phyloP scores from a whole-genome alignment of 2,888 invertebrate genomes.

The Scaptomyza parva region DNA sequence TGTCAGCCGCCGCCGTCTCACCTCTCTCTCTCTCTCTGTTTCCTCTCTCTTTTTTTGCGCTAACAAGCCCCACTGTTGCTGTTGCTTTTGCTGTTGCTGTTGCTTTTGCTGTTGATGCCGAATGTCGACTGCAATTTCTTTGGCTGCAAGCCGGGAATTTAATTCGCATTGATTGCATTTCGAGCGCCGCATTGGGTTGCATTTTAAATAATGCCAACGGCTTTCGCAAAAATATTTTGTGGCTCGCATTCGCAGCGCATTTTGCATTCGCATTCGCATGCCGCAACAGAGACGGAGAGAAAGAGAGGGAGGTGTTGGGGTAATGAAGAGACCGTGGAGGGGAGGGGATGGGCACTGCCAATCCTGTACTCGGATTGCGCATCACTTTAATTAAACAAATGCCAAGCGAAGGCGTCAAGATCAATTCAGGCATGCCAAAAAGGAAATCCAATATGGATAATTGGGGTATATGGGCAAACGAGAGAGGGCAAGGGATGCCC shows the following conservation, averaged over 20 bases:
- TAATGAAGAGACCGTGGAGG: background rate
- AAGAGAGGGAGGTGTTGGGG: background rate
- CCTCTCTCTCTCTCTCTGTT: no score
- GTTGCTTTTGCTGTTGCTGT: constrained; percentile 15
- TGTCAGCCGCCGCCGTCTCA: background rate
- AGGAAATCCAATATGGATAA: constrained; percentile 28
- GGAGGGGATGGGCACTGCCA: background rate
- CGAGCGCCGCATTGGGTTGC: constrained; percentile 78
- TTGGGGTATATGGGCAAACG: constrained; percentile 10
- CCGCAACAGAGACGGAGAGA: no score
- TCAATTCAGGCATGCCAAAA: constrained; percentile 42
- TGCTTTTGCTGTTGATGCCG: constrained; percentile 18
- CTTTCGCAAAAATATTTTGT: constrained; percentile 72
- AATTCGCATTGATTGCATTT: constrained; percentile 78
- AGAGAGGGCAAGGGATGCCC: background rate
- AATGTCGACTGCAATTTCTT: constrained; percentile 51
- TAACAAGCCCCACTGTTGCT: no score
- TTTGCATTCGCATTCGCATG: constrained; percentile 4
- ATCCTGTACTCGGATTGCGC: constrained; percentile 31
- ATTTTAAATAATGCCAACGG: constrained; percentile 79
- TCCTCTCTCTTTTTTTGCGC: no score
- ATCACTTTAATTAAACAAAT: constrained; percentile 79
- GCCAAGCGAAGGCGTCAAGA: constrained; percentile 68
- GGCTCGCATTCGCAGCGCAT: constrained; percentile 38
- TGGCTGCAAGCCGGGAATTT: constrained; percentile 69